Base-by-base conservation (phyloP, 2,113 vertebrate species). In the Clupea harengus region DNA sequence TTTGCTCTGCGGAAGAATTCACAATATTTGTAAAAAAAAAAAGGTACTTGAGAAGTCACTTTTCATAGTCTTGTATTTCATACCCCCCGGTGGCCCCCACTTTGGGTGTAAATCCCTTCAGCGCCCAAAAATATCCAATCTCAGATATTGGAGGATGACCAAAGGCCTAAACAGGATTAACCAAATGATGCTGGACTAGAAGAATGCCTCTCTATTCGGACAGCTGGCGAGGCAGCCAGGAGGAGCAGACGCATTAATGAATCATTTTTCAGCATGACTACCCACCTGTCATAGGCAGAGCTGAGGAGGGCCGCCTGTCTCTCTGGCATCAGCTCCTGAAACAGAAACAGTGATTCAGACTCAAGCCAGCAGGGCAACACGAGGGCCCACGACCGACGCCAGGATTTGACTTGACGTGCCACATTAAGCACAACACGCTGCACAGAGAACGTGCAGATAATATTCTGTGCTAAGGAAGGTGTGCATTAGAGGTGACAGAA, bases 241-340 rank as follows among this genome's bases (percentile, higher is more conserved):
- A 72, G 64, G 25, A 28, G 25, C n/a, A 64, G 32, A 78, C 25
- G 20, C 72, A 17, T 32, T 78, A 39, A 78, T 78, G 72, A 78
- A 39, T 78, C 25, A 78, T 78, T 78, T 78, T 78, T 78, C 72
- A 18, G 85, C 28, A 2, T 44, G 1, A 39, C 52, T 85, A 84
- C 90, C 85, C 92, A 99, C 98, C 97, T 99, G 95, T 99, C 98
- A 39, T 92, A 97, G 81, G 91, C 81, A 78, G 89, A 93, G 89
- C 85, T 96, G 90, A 95, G 97, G 45, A 96, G 90, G 80, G 94
- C 91, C 1, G 94, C 90, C 10, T 93, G 92, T 92, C 96, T 97
- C 47, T 98, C 97, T 83, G 94, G 96, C 3, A 93, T 83, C 83
- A 91, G 88, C 82, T 96, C 96, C 94, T 99, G 94, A 93, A 11